Percentiles rank a stretch among this genome's conserved stretches.
These are phyloP conservation scores for Cyprinus carpio DNA, from an alignment of 2,113 vertebrate genomes.

Conservation along the genomic window DNA sequence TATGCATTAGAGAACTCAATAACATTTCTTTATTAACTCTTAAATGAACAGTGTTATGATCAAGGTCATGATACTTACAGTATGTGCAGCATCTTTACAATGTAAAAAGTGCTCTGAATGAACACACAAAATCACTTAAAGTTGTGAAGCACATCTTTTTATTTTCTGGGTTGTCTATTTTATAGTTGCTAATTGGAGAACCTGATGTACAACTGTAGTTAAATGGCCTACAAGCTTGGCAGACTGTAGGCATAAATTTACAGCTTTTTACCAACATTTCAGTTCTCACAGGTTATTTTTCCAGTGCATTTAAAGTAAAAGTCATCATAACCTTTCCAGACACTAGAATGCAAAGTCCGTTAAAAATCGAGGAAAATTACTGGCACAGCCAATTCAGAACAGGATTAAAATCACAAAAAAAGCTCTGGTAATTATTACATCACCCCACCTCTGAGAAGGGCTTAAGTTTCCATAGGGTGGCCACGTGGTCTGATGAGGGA, in stretches of 20 bases:
- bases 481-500: background rate
- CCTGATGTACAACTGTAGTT: background rate
- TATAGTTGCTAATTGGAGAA: background rate
- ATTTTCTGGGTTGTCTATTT: background rate
- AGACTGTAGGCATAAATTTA: background rate
- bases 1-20: background rate
- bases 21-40: background rate
- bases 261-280: background rate
- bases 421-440: slow-evolving; percentile 17
- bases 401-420: slow-evolving; percentile 28
- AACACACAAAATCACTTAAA: background rate
- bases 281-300: background rate
- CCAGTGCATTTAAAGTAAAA: background rate
- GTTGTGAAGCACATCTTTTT: background rate
- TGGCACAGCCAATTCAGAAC: background rate
- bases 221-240: background rate
- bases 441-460: background rate
- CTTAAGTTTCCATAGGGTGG: background rate
- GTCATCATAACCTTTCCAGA: background rate
- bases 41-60: background rate
- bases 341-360: background rate
- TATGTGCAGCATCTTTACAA: background rate
- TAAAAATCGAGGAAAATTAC: slow-evolving; percentile 16
- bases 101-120: background rate
- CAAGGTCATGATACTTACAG: background rate